Base-by-base conservation (phyloP, 2,797 vertebrate genomes). In the Danio jaintianensis region DNA sequence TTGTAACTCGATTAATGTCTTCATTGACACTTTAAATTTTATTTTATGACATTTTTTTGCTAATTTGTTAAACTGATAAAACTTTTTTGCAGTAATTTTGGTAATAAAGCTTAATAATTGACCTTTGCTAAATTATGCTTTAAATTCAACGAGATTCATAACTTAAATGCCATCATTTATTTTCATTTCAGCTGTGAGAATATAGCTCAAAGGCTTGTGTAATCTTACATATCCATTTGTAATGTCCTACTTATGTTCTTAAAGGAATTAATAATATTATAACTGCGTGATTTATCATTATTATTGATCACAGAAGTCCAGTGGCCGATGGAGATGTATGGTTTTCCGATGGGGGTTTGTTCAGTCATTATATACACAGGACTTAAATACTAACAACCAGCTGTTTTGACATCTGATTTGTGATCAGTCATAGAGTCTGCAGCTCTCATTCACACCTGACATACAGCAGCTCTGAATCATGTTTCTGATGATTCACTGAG, bases 401-500 rank as follows among this genome's bases (percentile, higher is more conserved):
- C 71, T 79, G 64, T 68, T 74, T 68, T 62, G 77, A 64, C 73
- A 56, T 53, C 22, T 42, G 42, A 78, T 12, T 55, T 2, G 52
- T 58, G 16, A 68, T 7, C 64, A 68, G 10, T 67, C 40, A 58
- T 9, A 47, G 18, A 15, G 20, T 68, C 64, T 76, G 50, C 7
- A 13, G 1, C 15, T 78, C 29, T 70, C 48, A 70, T 61, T 61
- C 62, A 67, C 69, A 74, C 55, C 63, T 48, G 36, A 47, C 2
- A 42, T 70, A 71, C 22, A 5, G 18, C 16, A 77, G 29, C 12
- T 68, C 22, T 71, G 58, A 83, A 68, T 78, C 43, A 75, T 42
- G 55, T 78, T 45, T 72, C 47, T 69, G 59, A 74, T 85, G 76
- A 79, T 63, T 79, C 70, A 79, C 47, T 50, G 62, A 50, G 47